Base-by-base conservation (phyloP, 2,113 vertebrate species). In the Leuciscus idus region DNA sequence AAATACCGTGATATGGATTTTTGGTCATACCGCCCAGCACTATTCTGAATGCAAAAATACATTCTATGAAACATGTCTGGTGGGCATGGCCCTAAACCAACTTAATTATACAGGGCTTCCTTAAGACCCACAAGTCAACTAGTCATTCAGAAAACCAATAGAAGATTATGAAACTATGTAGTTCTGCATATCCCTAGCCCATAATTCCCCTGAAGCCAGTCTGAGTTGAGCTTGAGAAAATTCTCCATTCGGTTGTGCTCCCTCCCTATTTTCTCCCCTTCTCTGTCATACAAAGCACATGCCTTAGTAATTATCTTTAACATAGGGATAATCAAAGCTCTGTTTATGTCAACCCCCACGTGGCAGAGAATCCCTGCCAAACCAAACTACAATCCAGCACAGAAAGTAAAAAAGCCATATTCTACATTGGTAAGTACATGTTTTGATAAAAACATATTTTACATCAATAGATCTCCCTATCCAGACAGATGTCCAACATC, bases 271-370 rank as follows among this genome's bases (percentile, higher is more conserved):
- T 75, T 52, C 57, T 26, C 39, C 21, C 26, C 5, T 33, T 87
- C 84, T 55, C 59, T 84, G 85, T 82, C 73, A 88, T 28, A 75
- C 61, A 90, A 85, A 84, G 70, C 84, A 89, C 87, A 89, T 90
- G 85, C 74, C 88, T 88, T 86, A 83, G 91, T 90, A 87, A 92
- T 91, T 88, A 92, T 93, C 83, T 84, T 89, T 85, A 76, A 33
- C n/a, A 23, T 28, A 46, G 70, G 89, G 92, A 94, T 92, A 91
- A 94, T 46, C 77, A 73, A 81, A 88, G 74, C 43, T 23, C 74
- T 28, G 80, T 81, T 46, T 50, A 36, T n/a, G 10, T 84, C 80
- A 82, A 30, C 80, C 61, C 26, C 39, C 39, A 43, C 8, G 26
- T 50, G 59, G 39, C 61, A 68, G 61, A 66, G 4, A 48, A 50